Percentiles rank a stretch among this genome's conserved stretches.
Evolutionary conservation across 2,113 vertebrate species (phyloP).

Genomic region (Podilymbus podiceps): DNA sequence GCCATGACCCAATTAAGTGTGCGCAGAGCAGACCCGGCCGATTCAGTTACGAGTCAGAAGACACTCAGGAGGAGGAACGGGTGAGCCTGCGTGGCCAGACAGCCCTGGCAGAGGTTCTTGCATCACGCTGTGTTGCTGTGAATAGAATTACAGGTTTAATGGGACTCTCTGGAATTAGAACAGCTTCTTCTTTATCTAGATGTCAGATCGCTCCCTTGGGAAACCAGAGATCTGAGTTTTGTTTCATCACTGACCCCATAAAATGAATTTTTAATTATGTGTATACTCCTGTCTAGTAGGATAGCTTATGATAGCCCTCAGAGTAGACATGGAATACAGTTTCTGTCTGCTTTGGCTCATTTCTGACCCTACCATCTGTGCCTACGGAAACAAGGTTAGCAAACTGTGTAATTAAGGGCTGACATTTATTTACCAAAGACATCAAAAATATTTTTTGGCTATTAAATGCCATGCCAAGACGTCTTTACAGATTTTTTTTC

Average conservation of each 20-base stretch:
- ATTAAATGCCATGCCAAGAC: slow-evolving; percentile 35
- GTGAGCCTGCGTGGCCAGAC: background rate
- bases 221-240: background rate
- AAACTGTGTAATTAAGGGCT: slow-evolving; percentile 58
- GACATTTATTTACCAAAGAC: slow-evolving; percentile 57
- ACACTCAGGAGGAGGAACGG: background rate
- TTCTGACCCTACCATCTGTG: slow-evolving; percentile 38
- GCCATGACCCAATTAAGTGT: rapidly evolving
- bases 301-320: slow-evolving; percentile 43
- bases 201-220: slow-evolving; percentile 26
- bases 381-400: slow-evolving; percentile 53
- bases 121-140: background rate
- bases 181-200: background rate
- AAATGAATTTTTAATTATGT: slow-evolving; percentile 70
- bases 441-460: slow-evolving; percentile 27
- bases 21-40: background rate
- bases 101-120: background rate
- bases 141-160: background rate
- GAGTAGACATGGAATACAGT: slow-evolving; percentile 18
- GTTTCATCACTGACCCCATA: slow-evolving; percentile 49
- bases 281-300: slow-evolving; percentile 29
- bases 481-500: background rate
- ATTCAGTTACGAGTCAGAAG: background rate
- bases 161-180: background rate
- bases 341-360: slow-evolving; percentile 22